Evolutionary conservation across 30 jellyfish, hydroid and myxozoan species (phyloP), one percentile per base, ranked within the genome.

Genomic region (Turritopsis dohrnii): DNA sequence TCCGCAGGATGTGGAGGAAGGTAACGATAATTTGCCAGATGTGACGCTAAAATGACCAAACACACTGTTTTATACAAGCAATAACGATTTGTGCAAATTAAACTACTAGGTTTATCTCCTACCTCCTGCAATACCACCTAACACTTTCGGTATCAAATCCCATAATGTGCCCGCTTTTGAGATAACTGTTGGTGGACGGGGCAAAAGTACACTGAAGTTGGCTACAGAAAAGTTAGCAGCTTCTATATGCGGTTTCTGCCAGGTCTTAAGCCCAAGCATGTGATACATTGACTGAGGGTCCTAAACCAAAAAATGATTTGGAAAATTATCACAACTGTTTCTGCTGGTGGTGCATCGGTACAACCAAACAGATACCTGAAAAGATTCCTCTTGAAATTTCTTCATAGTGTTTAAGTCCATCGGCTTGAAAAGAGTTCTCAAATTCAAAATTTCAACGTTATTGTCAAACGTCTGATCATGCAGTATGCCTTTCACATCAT

Each of bases 1-100:
- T 75, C 66, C 13, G 71, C 21, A 27, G 97, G 97, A 16, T 76
- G 75, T 54, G 87, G 82, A 9, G 96, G 96, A 18, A 82, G 77
- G 79, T 71, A 74, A 17, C 96, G 74, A 74, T 87, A 53, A 65
- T 85, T 89, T 31, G 82, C 79, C 29, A 86, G 88, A 26, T 86
- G 86, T 16, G 53, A 84, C 22, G 69, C 97, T 90, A 85, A 8
- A 25, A 66, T 1, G 21, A 60, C 19, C 21, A 60, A 60, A 60
- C 73, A 60, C 19, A 0, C 73, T 60, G 0, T 60, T 60, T 18
- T 60, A 60, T 23, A 60, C 22, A 60, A 60, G 19, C 21, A 60
- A 60, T 18, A 60, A 54, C n/a, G 72, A 54, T 54, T 54, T n/a
- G n/a, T 54, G 18, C n/a, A n/a, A 16, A 18, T 18, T 18, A 60